These are phyloP conservation scores for Gallirallus australis DNA, from an alignment of 2,797 vertebrate species.

Conservation along the genomic window DNA sequence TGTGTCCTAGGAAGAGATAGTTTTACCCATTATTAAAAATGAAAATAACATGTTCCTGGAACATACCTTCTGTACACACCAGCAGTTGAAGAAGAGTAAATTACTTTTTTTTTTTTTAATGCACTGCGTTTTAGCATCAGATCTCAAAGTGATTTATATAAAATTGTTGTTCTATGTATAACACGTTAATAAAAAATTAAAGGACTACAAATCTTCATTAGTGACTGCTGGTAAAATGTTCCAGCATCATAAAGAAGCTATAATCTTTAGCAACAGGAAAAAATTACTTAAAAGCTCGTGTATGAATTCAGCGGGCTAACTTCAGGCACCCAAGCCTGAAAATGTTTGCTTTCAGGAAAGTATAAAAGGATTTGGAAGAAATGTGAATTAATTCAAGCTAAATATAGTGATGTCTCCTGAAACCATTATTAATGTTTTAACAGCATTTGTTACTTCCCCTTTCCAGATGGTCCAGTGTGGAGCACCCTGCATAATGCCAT, in stretches of 20 bases:
- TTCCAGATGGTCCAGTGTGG: background rate
- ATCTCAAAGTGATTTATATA: background rate
- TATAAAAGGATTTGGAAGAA: background rate
- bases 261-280: background rate
- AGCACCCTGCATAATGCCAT: background rate
- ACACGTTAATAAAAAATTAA: background rate
- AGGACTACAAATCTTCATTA: background rate
- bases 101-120: background rate
- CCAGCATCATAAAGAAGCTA: background rate
- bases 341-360: background rate
- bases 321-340: background rate
- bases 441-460: background rate
- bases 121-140: background rate
- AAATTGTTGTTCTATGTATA: background rate
- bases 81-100: background rate
- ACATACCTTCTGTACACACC: background rate
- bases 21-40: background rate
- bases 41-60: background rate
- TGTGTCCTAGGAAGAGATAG: background rate
- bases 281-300: background rate
- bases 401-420: background rate
- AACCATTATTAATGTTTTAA: conserved; percentile 16
- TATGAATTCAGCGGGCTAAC: background rate
- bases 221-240: background rate
- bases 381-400: background rate